These are phyloP conservation scores for Opisthocomus hoazin DNA, from an alignment of 2,113 vertebrate genomes.

Conservation along the genomic window DNA sequence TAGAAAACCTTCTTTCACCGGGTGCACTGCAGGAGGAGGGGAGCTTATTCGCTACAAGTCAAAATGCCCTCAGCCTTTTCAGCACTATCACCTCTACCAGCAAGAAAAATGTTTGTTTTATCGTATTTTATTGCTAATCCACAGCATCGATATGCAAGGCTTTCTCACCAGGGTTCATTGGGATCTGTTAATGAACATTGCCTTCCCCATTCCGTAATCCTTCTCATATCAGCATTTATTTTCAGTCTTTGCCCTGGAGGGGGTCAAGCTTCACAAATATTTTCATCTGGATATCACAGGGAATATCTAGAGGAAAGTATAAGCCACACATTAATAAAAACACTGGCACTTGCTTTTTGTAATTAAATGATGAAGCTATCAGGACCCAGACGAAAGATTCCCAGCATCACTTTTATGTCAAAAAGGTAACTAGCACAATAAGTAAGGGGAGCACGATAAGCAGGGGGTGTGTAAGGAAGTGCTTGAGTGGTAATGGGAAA, in stretches of 20 bases:
- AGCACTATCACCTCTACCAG: neutral
- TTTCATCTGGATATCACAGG: neutral
- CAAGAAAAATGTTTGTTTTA: neutral
- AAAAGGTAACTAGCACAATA: neutral
- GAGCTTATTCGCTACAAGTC: neutral
- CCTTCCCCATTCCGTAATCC: neutral
- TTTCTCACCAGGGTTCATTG: neutral
- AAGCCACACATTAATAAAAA: neutral
- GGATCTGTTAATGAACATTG: neutral
- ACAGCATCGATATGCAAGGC: neutral
- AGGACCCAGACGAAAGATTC: neutral
- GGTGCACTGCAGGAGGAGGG: neutral
- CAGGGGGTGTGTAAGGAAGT: neutral
- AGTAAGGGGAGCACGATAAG: neutral
- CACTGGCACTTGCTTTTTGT: neutral
- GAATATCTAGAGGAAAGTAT: neutral
- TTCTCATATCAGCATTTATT: neutral
- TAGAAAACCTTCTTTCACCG: neutral
- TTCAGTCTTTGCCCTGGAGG: neutral
- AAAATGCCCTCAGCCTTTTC: neutral
- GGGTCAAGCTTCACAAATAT: neutral
- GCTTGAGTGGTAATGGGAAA: neutral
- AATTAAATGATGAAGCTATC: neutral
- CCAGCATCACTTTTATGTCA: neutral
- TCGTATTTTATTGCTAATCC: neutral